Conservation (phyloP, 1,140 invertebrate genomes). For the Rhagoletis pomonella region DNA sequence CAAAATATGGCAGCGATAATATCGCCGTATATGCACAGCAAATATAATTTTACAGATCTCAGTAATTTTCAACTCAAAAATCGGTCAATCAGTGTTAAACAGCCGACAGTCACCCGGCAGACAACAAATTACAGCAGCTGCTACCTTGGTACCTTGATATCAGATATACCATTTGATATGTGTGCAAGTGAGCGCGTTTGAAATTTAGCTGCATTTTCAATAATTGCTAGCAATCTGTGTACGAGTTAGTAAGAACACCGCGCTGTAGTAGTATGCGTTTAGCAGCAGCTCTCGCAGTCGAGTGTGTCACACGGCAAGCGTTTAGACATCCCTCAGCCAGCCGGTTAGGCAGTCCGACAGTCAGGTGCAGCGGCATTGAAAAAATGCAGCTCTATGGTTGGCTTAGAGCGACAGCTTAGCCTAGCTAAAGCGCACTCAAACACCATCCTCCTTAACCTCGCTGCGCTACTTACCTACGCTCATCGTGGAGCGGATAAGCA, state of each 20-base stretch:
- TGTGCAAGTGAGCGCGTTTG: too few species aligned
- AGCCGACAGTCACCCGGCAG: not conserved
- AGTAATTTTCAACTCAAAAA: not conserved
- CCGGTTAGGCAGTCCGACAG: too few species aligned
- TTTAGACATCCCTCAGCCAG: not conserved
- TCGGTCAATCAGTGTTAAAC: not conserved
- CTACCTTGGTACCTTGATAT: too few species aligned
- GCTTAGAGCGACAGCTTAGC: constrained; percentile 28
- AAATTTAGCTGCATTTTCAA: too few species aligned
- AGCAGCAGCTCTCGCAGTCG: not conserved
- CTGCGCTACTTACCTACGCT: not conserved
- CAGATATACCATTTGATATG: too few species aligned
- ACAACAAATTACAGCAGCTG: not conserved
- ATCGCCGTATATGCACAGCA: too few species aligned
- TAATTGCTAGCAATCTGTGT: not conserved
- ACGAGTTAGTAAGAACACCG: not conserved
- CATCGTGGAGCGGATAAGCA: not conserved
- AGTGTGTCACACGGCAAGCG: constrained; percentile 1
- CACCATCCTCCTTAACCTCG: not conserved
- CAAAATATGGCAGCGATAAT: too few species aligned
- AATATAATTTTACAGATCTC: not conserved
- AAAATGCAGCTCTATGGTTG: not conserved
- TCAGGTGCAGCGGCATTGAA: not conserved
- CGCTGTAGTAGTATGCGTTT: not conserved
- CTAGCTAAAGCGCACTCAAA: not conserved